Evolutionary conservation across 2,113 vertebrate species (phyloP), one percentile per base, ranked within the genome.

Genomic region (Hippocampus guttulatus): DNA sequence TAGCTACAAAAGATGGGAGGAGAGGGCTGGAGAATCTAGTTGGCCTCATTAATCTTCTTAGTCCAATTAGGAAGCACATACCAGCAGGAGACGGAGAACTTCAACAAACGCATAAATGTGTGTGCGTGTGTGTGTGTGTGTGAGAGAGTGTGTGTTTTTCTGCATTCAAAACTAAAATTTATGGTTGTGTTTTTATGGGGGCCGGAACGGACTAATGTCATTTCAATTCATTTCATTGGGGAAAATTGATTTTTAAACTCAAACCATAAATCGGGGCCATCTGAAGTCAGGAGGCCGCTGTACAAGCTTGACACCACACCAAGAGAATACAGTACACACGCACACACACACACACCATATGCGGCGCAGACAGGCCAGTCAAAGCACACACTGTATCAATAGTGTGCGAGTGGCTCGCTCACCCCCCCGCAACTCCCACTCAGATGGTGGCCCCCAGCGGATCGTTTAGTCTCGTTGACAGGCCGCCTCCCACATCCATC

Each of bases 401-500:
- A 77, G 81, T 87, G 84, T 79, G 85, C 67, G 57, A 77, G 74
- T 81, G 82, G 83, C 84, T 81, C 84, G 57, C 57, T 27, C 63
- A 78, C 72, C 83, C 82, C 80, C 82, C 81, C 85, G 70, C 75
- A 51, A 55, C 83, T 76, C 73, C 79, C 71, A 62, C 78, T 81
- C 77, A 75, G 82, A 69, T 79, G 45, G 70, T 57, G 70, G 82
- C 79, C 86, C 80, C 82, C 87, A 87, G 81, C 70, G 86, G 82
- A 88, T 86, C 85, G 45, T 88, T 91, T 86, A 86, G 88, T 88
- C 89, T 90, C 81, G 67, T 85, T 86, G 88, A 90, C 87, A 89
- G 15, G 64, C 41, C 41, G 71, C 85, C 91, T 89, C 91, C 92
- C 89, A 92, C 90, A 79, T 86, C 89, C 91, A 92, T 92, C 91